Percentiles rank a stretch among this genome's conserved stretches.
These are phyloP conservation scores for Volucella inanis DNA, from an alignment of 2,888 invertebrate genomes.

Conservation along the genomic window DNA sequence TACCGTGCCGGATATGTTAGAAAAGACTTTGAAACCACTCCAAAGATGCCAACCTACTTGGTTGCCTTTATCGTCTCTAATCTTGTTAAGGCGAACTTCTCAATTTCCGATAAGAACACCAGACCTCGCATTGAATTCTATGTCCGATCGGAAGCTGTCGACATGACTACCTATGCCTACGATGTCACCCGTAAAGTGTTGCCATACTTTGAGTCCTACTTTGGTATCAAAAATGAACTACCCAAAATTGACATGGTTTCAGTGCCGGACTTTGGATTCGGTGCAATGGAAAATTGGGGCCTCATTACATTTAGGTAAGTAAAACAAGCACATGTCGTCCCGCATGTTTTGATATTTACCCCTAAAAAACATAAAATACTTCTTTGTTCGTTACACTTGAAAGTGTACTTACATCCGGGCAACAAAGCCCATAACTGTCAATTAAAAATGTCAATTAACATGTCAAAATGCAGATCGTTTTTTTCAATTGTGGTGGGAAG, in stretches of 20 bases:
- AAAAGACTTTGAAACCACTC: constrained; percentile 86
- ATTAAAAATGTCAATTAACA: constrained; percentile 54
- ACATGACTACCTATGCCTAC: constrained; percentile 84
- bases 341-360: constrained; percentile 45
- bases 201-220: constrained; percentile 86
- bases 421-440: constrained; percentile 29
- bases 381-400: constrained; percentile 4
- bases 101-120: constrained; percentile 77
- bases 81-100: constrained; percentile 81
- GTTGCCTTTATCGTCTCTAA: constrained; percentile 87
- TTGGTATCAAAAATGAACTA: constrained; percentile 86
- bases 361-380: constrained; percentile 1
- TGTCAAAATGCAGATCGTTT: neutral
- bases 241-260: constrained; percentile 89
- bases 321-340: constrained; percentile 28
- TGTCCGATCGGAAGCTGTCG: constrained; percentile 80
- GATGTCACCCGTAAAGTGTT: constrained; percentile 86
- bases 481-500: constrained; percentile 48
- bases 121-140: constrained; percentile 82
- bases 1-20: constrained; percentile 85
- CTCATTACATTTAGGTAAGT: constrained; percentile 85
- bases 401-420: constrained; percentile 19
- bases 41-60: constrained; percentile 90
- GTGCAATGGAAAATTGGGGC: constrained; percentile 90
- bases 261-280: constrained; percentile 88